These are phyloP conservation scores for Eleginops maclovinus DNA, from an alignment of 2,113 vertebrate species.

Conservation along the genomic window DNA sequence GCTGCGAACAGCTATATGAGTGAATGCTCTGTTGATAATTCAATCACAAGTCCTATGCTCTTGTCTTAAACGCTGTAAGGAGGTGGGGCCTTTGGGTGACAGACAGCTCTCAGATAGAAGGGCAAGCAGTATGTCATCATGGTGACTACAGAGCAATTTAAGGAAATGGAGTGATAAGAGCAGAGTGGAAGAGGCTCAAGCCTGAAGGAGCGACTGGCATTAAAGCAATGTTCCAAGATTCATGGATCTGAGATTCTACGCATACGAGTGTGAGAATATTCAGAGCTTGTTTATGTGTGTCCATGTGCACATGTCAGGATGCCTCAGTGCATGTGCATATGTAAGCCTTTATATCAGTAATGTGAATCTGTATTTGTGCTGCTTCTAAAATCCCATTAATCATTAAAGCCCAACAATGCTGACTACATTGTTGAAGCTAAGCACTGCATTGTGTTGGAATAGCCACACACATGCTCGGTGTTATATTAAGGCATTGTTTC, in stretches of 20 bases:
- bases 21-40: constrained; percentile 46
- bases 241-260: constrained; percentile 42
- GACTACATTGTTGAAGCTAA: constrained; percentile 20
- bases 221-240: constrained; percentile 66
- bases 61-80: constrained; percentile 40
- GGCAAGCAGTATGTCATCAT: constrained; percentile 74
- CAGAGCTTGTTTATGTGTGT: constrained; percentile 35
- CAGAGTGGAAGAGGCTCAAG: constrained; percentile 71
- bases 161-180: constrained; percentile 80
- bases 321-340: constrained; percentile 29
- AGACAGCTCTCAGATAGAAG: constrained; percentile 72
- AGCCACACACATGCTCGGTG: constrained; percentile 45
- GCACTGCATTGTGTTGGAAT: constrained; percentile 7
- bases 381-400: constrained; percentile 26
- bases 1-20: constrained; percentile 27
- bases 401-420: constrained; percentile 9
- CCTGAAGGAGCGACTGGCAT: constrained; percentile 79
- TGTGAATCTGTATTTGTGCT: constrained; percentile 20
- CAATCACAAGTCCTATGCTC: constrained; percentile 33
- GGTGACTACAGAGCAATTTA: constrained; percentile 70
- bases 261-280: constrained; percentile 45
- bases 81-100: constrained; percentile 56
- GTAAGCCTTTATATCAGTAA: constrained; percentile 8
- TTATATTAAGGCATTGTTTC: constrained; percentile 74
- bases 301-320: constrained; percentile 28